Evolutionary conservation across 1,140 invertebrate species (phyloP), one percentile per base, ranked within the genome.

Genomic region (Trichoplusia ni): DNA sequence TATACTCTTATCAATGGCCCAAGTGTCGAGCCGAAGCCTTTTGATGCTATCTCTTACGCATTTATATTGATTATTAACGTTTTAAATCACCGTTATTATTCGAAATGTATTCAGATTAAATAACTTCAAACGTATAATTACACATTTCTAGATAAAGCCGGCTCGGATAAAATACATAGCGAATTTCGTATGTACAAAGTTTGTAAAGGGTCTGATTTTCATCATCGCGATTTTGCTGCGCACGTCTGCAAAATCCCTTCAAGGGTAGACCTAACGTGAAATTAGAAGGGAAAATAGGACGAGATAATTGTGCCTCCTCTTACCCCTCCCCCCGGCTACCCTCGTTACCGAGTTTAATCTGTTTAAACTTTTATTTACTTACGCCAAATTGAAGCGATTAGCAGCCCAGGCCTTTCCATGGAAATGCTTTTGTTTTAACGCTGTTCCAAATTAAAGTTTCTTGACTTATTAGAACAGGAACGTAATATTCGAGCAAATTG

Each of bases 291-390:
- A 85, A 82, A 86, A 86, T 86, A 83, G 81, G 81, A 82, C 79
- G 77, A 86, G 83, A 87, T 89, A 85, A 89, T 89, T 87, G 81
- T 73, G 49, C 69, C 67, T 65, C 60, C 61, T 53, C 60, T 46
- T 40, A 27, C 19, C 60, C 59, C 53, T 33, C 62, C 46, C 64
- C 35, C 67, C 56, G 61, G 67, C 68, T 67, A 59, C 69, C 82
- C 82, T 82, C 79, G 76, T 84, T 85, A 80, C 73, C 42, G 68
- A 80, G 77, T 82, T 86, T 89, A 86, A 89, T 89, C 84, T 81
- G 79, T 85, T 84, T 86, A 89, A 84, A 88, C 79, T 89, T 89
- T 86, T 86, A 86, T 88, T 86, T 86, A 84, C 73, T 80, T 76
- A 64, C 64, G 78, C 67, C 40, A 73, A 85, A 83, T 84, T 82